Conservation (phyloP, 53 echinoderm and acorn worm genomes). For the Antedon mediterranea region DNA sequence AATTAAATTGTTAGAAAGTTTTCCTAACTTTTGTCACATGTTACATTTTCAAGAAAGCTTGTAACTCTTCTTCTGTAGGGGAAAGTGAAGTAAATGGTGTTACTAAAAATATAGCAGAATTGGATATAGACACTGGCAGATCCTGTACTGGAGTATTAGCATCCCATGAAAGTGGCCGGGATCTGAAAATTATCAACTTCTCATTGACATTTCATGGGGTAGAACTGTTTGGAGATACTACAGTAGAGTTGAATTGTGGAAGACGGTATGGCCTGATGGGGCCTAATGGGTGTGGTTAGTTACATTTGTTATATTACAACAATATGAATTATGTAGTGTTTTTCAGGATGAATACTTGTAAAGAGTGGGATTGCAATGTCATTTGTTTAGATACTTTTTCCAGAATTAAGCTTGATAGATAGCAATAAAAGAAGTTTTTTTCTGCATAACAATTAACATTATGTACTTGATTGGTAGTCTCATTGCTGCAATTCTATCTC, state of each 20-base stretch:
- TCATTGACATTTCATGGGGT: conserved; percentile 82
- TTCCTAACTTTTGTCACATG: too few relatives aligned
- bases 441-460: too few relatives aligned
- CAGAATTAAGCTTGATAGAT: too few relatives aligned
- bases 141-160: conserved; percentile 62
- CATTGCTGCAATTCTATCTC: too few relatives aligned
- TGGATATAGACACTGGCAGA: conserved; percentile 44
- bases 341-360: too few relatives aligned
- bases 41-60: neutral
- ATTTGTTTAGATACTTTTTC: too few relatives aligned
- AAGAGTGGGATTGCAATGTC: too few relatives aligned
- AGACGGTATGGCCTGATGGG: conserved; percentile 71
- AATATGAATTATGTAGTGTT: too few relatives aligned
- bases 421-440: too few relatives aligned
- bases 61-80: neutral
- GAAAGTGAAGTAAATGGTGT: conserved; percentile 41
- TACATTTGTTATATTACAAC: too few relatives aligned
- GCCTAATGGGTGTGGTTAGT: conserved; percentile 84
- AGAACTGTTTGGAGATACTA: conserved; percentile 63
- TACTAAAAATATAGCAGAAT: conserved; percentile 30
- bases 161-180: conserved; percentile 74
- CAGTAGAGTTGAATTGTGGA: conserved; percentile 73
- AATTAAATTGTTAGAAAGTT: too few relatives aligned
- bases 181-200: conserved; percentile 77
- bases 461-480: too few relatives aligned